These are phyloP conservation scores for Caprella mutica DNA, from an alignment of 2,888 invertebrate species.

Conservation along the genomic window DNA sequence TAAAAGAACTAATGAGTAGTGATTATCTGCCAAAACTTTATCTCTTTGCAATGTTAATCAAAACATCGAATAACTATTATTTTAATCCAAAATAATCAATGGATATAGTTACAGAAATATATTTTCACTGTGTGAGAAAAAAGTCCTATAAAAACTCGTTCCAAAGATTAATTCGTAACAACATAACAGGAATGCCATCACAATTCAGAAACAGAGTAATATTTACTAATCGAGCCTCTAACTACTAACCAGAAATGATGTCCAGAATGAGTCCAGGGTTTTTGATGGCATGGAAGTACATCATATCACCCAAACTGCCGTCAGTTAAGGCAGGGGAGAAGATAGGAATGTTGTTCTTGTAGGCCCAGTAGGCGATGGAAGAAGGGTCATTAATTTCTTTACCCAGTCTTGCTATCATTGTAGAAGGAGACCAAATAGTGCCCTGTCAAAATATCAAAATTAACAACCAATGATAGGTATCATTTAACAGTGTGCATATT, in stretches of 20 bases:
- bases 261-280: slow-evolving; percentile 87
- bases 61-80: no score
- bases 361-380: slow-evolving; percentile 95
- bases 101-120: no score
- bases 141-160: no score
- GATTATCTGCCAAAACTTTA: no score
- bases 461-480: not conserved
- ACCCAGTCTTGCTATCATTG: slow-evolving; percentile 70
- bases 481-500: no score
- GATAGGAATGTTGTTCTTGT: slow-evolving; percentile 90
- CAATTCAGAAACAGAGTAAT: not conserved
- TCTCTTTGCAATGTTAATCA: no score
- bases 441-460: slow-evolving; percentile 40
- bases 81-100: no score
- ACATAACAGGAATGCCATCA: not conserved
- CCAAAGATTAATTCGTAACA: no score
- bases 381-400: slow-evolving; percentile 77
- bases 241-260: slow-evolving; percentile 60
- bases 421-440: slow-evolving; percentile 81
- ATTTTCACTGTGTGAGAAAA: no score
- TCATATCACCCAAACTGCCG: slow-evolving; percentile 96
- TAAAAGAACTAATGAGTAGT: no score
- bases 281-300: slow-evolving; percentile 92
- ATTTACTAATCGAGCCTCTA: not conserved
- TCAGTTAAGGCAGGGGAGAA: slow-evolving; percentile 97